Base-by-base conservation (phyloP, 2,113 vertebrate species). In the Hypocryptadius cinnamomeus region DNA sequence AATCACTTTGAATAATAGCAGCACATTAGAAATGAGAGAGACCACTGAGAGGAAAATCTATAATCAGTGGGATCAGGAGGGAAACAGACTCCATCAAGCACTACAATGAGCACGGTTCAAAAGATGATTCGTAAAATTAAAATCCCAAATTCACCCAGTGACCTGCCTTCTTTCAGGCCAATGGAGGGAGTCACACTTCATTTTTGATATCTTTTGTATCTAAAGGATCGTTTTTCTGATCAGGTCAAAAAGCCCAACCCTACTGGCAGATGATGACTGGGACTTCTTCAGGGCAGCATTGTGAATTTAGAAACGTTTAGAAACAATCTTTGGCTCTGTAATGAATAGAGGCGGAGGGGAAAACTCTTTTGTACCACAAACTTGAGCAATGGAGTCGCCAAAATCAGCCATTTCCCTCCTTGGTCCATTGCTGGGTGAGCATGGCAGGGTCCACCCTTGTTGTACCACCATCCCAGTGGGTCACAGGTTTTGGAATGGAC, bases 111-210 rank as follows among this genome's bases (percentile, higher is more conserved):
- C 42, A 56, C 0, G 8, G 71, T 85, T 96, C 89, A 89, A 92
- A 95, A 96, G 85, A 92, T 50, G 79, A 89, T 74, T 80, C 18
- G 8, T 78, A 80, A 95, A 94, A 96, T 95, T 87, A 92, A 80
- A 73, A 80, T 59, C 44, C 51, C 85, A 86, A 84, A 91, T 90
- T 95, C 92, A 92, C 53, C 74, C 51, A 31, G 60, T 89, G 92
- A 95, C 89, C 89, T 83, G 63, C 45, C 42, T 79, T 59, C 79
- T 92, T 94, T 87, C 80, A 85, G 63, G 44, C 80, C 85, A 83
- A 5, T n/a, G 42, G 48, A 77, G 60, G 87, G 51, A 92, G 57
- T 69, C 74, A 83, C 60, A 48, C 45, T 39, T 92, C 78, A 93
- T 73, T 79, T 94, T 80, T 87, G 37, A 23, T 80, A 90, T 48